Percentiles rank a stretch among this genome's conserved stretches.
phyloP scores from a whole-genome alignment of 2,113 vertebrate genomes.

The Lagopus leucura region DNA sequence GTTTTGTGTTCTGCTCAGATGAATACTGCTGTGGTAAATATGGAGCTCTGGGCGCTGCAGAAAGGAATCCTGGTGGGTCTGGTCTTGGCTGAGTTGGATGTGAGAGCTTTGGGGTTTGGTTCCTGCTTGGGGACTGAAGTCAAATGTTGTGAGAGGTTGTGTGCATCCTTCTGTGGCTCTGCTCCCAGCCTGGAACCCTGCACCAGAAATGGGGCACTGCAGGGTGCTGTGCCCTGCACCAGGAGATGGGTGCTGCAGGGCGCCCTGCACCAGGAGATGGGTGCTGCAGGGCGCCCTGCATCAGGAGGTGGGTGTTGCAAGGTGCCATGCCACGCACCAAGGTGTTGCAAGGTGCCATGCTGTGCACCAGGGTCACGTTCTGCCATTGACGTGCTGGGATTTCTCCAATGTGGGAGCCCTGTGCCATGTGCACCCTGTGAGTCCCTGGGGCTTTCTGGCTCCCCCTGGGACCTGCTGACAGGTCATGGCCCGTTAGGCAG shows the following conservation, averaged over 20 bases:
- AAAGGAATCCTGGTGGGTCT: background rate
- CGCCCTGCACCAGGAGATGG: too few relatives aligned
- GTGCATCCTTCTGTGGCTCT: background rate
- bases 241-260: too few relatives aligned
- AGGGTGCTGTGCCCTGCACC: background rate
- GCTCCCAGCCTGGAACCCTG: background rate
- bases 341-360: too few relatives aligned
- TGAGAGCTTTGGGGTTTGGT: background rate
- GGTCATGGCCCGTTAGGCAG: background rate
- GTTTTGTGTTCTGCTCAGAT: constrained; percentile 11
- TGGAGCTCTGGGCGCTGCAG: background rate
- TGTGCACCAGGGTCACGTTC: background rate
- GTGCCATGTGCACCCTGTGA: too few relatives aligned
- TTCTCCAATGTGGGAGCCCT: background rate
- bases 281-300: too few relatives aligned
- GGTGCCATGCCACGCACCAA: background rate
- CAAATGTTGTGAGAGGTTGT: background rate
- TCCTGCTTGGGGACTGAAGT: background rate
- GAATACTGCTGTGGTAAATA: background rate
- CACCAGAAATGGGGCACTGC: background rate
- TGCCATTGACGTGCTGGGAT: too few relatives aligned
- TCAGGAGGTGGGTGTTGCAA: too few relatives aligned
- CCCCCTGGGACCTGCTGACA: background rate
- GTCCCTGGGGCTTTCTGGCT: background rate
- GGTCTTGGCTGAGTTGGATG: background rate